These are phyloP conservation scores for Eremobia ochroleuca DNA, from an alignment of 2,888 invertebrate species.

Conservation along the genomic window DNA sequence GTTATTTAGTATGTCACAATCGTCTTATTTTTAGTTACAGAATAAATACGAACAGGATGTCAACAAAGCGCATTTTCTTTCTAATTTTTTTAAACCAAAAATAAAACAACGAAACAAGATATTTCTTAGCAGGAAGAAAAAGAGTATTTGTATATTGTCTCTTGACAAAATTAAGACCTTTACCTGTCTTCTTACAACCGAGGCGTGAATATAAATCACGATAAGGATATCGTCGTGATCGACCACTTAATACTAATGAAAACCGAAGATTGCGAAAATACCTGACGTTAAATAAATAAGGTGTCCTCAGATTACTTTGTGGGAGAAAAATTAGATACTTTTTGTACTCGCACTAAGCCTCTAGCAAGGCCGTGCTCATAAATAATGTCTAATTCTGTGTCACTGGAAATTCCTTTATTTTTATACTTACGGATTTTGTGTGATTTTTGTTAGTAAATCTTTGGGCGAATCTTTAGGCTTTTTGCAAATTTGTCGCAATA, in stretches of 20 bases:
- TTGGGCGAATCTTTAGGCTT: conserved; percentile 21
- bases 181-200: conserved; percentile 18
- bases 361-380: conserved; percentile 52
- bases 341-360: conserved; percentile 44
- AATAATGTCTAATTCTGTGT: conserved; percentile 62
- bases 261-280: conserved; percentile 18
- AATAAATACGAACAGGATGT: not conserved
- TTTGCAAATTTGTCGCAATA: conserved; percentile 6
- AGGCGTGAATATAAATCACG: conserved; percentile 25
- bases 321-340: conserved; percentile 49
- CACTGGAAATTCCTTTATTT: conserved; percentile 49
- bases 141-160: not conserved
- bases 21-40: not conserved
- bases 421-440: conserved; percentile 32
- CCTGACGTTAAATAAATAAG: conserved; percentile 56
- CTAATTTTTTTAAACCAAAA: too few relatives aligned
- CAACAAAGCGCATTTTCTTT: not conserved
- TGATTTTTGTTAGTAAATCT: conserved; percentile 34
- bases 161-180: conserved; percentile 13
- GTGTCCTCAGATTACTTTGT: conserved; percentile 48
- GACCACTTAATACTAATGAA: conserved; percentile 35
- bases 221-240: conserved; percentile 24
- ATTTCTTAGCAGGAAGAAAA: too few relatives aligned
- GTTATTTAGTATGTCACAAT: not conserved
- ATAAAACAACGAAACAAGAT: not conserved